Evolutionary conservation across 2,113 vertebrate species (phyloP).

Genomic region (Nanorana parkeri): DNA sequence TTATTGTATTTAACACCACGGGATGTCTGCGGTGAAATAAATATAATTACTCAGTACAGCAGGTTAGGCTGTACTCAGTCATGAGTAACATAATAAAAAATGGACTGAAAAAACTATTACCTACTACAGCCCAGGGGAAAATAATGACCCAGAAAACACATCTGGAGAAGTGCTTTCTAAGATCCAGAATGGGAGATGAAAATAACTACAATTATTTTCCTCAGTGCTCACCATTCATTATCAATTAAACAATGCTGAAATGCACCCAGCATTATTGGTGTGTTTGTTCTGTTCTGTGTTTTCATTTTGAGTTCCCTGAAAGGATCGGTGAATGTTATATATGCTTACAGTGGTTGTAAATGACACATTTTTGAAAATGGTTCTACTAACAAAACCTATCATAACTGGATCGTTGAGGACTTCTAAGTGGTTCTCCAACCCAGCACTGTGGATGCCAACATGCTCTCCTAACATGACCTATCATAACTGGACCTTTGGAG

Average conservation of each 20-base stretch:
- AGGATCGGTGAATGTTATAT: too few relatives aligned
- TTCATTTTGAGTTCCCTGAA: too few relatives aligned
- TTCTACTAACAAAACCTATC: too few relatives aligned
- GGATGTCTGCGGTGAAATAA: neutral
- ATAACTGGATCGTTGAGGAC: too few relatives aligned
- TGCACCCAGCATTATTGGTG: neutral
- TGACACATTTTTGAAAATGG: too few relatives aligned
- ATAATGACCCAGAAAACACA: constrained; percentile 27
- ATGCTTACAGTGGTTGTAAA: too few relatives aligned
- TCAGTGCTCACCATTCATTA: neutral
- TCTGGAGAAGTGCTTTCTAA: constrained; percentile 22
- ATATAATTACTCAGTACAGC: constrained; percentile 20
- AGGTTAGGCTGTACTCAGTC: neutral
- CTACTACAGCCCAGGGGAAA: constrained; percentile 6
- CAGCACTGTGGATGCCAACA: too few relatives aligned
- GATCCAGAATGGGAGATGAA: neutral
- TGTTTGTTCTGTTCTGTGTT: too few relatives aligned
- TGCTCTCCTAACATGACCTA: too few relatives aligned
- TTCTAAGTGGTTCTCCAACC: too few relatives aligned
- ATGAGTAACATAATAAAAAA: constrained; percentile 29
- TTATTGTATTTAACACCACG: constrained; percentile 2
- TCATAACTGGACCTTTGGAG: too few relatives aligned
- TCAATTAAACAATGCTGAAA: neutral
- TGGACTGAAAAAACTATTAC: constrained; percentile 14
- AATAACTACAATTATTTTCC: constrained; percentile 6